Base-by-base conservation (phyloP, 2,797 vertebrate genomes). In the Artibeus jamaicensis region DNA sequence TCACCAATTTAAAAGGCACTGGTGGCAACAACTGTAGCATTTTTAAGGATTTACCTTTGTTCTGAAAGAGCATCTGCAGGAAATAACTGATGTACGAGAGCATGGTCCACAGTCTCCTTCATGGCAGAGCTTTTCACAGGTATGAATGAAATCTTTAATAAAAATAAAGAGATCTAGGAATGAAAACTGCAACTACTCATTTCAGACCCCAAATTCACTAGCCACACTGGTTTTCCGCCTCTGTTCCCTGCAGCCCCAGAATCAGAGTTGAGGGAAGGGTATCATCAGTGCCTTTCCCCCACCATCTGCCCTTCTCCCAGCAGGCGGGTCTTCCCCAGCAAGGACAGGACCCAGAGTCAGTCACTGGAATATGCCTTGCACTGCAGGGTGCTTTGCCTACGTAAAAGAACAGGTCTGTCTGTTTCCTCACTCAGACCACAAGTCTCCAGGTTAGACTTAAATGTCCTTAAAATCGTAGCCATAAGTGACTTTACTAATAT, bases 91-190 rank as follows among this genome's bases (percentile, higher is more conserved):
- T 84, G 99, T 99, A 92, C 99, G 99, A 95, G 99, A 99, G 97
- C 99, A 99, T 0, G 99, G 99, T 37, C 98, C 99, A 97, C 99
- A 99, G 96, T 98, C 98, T 95, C 98, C 99, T 98, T 99, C 99
- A 18, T 99, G 99, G 97, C 99, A 99, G 95, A 99, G 97, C 94
- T 99, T 99, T 98, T 99, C 99, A 98, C 99, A 99, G 21, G 99
- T 98, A 98, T 99, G 99, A 97, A 99, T 85, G n/a, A 98, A 99
- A 98, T 99, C 99, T 97, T 96, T 99, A 98, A 81, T 91, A 98
- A 53, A 98, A 98, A 98, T 21, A 2, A 97, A 97, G 97, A 90
- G 12, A 97, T 9, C 9, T 77, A 50, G 46, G 78, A 92, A 93
- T 96, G 95, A 97, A 92, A 86, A 84, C 4, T 65, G 14, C n/a